Evolutionary conservation across 2,797 vertebrate genomes (phyloP).

Genomic region (Lithobates pipiens): DNA sequence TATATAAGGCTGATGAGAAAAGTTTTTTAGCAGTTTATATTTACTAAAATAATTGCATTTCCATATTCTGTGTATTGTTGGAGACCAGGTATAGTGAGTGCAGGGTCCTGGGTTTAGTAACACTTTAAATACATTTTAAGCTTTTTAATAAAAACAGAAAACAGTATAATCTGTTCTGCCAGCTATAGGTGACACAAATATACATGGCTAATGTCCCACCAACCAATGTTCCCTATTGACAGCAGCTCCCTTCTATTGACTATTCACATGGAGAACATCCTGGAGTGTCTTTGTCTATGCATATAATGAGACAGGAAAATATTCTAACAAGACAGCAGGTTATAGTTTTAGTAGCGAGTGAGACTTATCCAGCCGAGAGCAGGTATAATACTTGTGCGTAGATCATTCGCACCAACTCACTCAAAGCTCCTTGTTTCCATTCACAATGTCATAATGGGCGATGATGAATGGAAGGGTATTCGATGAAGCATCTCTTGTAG

Average conservation of each 20-base stretch:
- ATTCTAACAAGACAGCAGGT: constrained; percentile 19
- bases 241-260: background rate
- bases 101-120: too few relatives aligned
- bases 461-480: background rate
- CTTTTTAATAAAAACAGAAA: too few relatives aligned
- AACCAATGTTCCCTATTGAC: background rate
- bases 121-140: too few relatives aligned
- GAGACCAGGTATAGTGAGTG: too few relatives aligned
- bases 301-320: constrained; percentile 3
- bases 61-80: too few relatives aligned
- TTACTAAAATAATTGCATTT: too few relatives aligned
- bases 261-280: background rate
- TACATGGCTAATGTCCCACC: background rate
- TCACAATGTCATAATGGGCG: background rate
- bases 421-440: background rate
- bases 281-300: background rate
- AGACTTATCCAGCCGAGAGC: background rate
- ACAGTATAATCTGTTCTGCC: too few relatives aligned
- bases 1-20: too few relatives aligned
- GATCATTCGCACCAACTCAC: background rate
- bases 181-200: background rate
- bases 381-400: background rate
- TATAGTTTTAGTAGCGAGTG: background rate
- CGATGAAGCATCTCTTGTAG: background rate
- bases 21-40: too few relatives aligned